Conservation (phyloP, 2,888 invertebrate genomes). For the Mayetiola destructor region DNA sequence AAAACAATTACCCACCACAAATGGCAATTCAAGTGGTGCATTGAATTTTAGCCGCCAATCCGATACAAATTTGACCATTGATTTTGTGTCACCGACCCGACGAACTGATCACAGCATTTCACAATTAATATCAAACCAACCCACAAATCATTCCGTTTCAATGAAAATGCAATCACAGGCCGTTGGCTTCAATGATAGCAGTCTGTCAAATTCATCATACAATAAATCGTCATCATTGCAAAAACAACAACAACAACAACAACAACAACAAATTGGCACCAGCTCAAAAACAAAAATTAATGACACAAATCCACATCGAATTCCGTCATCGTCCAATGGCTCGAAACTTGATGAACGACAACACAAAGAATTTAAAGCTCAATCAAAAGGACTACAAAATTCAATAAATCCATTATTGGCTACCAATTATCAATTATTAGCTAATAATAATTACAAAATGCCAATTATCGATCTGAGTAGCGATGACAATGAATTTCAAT, state of each 20-base stretch:
- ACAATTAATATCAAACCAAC: slow-evolving; percentile 24
- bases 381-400: neutral
- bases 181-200: too few relatives aligned
- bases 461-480: neutral
- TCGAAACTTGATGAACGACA: neutral
- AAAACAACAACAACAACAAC: neutral
- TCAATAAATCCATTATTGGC: neutral
- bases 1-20: neutral
- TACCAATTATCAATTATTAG: too few relatives aligned
- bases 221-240: neutral
- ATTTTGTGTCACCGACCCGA: slow-evolving; percentile 17
- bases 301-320: neutral
- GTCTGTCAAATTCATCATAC: neutral
- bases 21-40: neutral
- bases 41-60: neutral
- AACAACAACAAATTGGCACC: neutral
- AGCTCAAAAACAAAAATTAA: neutral
- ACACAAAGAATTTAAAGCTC: neutral
- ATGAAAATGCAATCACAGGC: neutral
- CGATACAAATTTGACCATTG: neutral
- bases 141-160: slow-evolving; percentile 14
- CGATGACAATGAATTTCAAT: neutral
- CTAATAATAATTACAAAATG: too few relatives aligned
- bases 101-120: slow-evolving; percentile 29
- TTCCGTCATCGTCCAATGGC: neutral